These are phyloP conservation scores for Thalassarche chlororhynchos DNA, from an alignment of 2,113 vertebrate species.

Conservation along the genomic window DNA sequence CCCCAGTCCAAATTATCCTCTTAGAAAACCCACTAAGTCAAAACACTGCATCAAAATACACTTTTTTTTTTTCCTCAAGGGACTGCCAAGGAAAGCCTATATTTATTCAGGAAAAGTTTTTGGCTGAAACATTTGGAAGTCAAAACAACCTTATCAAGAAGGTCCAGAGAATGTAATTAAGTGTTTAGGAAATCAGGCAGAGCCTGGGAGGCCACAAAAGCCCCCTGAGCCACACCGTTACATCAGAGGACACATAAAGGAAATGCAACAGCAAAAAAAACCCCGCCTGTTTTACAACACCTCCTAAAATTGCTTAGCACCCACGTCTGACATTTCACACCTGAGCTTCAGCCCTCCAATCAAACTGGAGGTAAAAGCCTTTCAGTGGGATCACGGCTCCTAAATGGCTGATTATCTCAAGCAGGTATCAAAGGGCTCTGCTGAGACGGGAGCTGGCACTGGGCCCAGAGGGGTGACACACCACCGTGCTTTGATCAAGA, in stretches of 20 bases:
- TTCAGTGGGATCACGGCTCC: background rate
- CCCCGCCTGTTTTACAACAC: background rate
- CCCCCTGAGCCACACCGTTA: background rate
- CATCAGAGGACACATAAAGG: background rate
- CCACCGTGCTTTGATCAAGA: background rate
- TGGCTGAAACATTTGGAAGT: background rate
- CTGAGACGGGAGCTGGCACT: background rate
- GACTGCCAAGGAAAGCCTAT: background rate
- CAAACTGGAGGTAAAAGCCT: background rate
- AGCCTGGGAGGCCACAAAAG: background rate
- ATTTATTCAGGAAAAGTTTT: background rate
- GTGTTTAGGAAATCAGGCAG: background rate
- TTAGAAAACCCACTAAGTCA: background rate
- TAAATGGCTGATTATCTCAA: background rate
- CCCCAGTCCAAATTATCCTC: background rate
- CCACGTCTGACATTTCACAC: slow-evolving; percentile 18
- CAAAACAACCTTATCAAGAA: background rate
- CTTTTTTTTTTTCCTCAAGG: background rate
- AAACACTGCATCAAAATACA: background rate
- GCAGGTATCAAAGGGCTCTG: background rate
- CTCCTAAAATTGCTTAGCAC: background rate
- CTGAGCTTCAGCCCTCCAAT: background rate
- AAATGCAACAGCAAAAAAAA: background rate
- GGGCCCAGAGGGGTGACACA: background rate
- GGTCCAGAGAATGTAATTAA: background rate